Evolutionary conservation across 2,888 invertebrate genomes (phyloP), one percentile per base, ranked within the genome.

Genomic region (Dolichopus griseipennis): DNA sequence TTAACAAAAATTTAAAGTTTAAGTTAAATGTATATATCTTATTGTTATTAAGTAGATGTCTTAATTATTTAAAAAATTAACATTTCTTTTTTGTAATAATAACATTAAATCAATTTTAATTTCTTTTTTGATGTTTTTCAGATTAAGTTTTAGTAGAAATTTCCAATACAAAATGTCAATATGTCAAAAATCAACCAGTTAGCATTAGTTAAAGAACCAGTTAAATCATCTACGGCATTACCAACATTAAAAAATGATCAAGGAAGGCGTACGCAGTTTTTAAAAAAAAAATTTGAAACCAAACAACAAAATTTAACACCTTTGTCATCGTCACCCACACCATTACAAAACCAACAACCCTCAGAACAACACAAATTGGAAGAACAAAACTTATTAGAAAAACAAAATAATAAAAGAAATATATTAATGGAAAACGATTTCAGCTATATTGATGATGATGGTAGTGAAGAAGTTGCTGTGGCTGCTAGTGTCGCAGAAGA

Each of bases 371-470:
- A 52, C 9, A 1, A 18, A 3, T 15, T 12, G 18, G 18, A 52
- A 52, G 2, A 12, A 52, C 9, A 52, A 6, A 18, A 52, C 1
- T 6, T 18, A 18, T 1, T 2, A 18, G 15, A 15, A 12, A 12
- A 52, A 18, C n/a, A 76, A 69, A 27, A 27, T 27, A 27, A 27
- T 5, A 2, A 27, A 27, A 2, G 27, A 4, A 27, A 77, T 71
- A 76, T 78, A 70, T 77, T 78, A 69, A 74, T 74, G 70, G 76
- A 76, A 72, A 77, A 75, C 75, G 77, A 79, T 69, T 78, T 78
- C 69, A 75, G 75, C 70, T 78, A 76, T 73, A 80, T 79, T 73
- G 78, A 78, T 74, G 78, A 79, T 73, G 76, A 76, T 69, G 66
- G 67, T 67, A 68, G 68, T 65, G 69, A 67, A 71, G 67, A 68